These are phyloP conservation scores for Styela clava DNA, from an alignment of 23 tunicate species.

Conservation along the genomic window DNA sequence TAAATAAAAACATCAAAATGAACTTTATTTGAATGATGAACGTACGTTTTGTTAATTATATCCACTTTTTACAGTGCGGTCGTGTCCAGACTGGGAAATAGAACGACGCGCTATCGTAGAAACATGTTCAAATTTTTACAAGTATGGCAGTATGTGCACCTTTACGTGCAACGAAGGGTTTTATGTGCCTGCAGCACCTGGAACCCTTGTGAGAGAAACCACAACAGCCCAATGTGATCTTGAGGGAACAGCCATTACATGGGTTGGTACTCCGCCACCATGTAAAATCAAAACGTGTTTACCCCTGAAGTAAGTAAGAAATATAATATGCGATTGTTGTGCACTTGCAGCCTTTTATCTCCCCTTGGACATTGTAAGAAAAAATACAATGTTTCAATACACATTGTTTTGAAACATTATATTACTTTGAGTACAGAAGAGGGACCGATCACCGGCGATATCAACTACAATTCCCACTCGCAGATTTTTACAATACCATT, in stretches of 20 bases:
- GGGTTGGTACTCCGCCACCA: constrained; percentile 3
- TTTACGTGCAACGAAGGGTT: constrained; percentile 19
- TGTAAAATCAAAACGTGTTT: constrained; percentile 16
- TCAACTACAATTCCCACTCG: no score
- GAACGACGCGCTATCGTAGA: constrained; percentile 8
- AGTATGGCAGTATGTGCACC: constrained; percentile 18
- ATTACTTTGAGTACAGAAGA: no score
- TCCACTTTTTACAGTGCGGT: constrained; percentile 26
- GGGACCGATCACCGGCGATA: no score
- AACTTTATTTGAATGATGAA: no score
- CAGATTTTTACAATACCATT: no score
- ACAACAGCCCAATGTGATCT: constrained; percentile 9
- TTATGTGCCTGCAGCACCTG: not conserved
- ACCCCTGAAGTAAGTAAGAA: constrained; percentile 13
- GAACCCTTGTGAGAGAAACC: not conserved
- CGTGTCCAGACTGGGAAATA: constrained; percentile 21
- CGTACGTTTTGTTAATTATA: no score
- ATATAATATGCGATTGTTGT: not conserved
- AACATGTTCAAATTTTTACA: constrained; percentile 15
- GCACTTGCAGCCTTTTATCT: no score
- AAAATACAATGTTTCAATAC: no score
- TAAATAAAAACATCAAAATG: no score
- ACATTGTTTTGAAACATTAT: no score
- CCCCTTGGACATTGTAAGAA: no score
- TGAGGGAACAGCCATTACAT: constrained; percentile 11